Evolutionary conservation across 2,888 invertebrate species (phyloP).

Genomic region (Isoperla grammatica): DNA sequence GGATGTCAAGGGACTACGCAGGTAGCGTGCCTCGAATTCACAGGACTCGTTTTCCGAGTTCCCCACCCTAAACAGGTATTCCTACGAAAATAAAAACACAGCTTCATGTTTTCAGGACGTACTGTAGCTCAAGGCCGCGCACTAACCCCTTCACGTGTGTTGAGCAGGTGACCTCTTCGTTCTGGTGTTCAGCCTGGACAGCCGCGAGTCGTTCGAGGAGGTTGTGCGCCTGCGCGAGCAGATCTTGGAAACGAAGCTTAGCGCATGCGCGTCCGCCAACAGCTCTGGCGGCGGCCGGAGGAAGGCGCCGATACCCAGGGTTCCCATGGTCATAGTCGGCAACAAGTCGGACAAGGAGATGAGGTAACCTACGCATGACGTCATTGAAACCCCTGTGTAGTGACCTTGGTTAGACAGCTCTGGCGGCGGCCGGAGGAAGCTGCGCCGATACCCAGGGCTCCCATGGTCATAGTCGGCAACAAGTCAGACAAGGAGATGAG

Average conservation of each 20-base stretch:
- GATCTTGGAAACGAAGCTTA: slow-evolving; percentile 76
- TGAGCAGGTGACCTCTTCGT: slow-evolving; percentile 69
- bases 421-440: slow-evolving; percentile 50
- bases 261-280: slow-evolving; percentile 59
- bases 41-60: too few relatives aligned
- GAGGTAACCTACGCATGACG: slow-evolving; percentile 51
- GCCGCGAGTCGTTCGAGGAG: slow-evolving; percentile 77
- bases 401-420: too few relatives aligned
- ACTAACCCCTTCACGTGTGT: too few relatives aligned
- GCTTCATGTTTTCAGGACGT: background rate
- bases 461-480: slow-evolving; percentile 84
- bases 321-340: slow-evolving; percentile 82
- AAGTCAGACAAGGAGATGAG: slow-evolving; percentile 78
- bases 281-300: slow-evolving; percentile 48
- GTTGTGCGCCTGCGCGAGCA: slow-evolving; percentile 74
- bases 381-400: too few relatives aligned
- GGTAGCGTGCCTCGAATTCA: too few relatives aligned
- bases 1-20: too few relatives aligned
- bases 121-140: background rate
- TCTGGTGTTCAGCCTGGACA: slow-evolving; percentile 78
- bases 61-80: too few relatives aligned
- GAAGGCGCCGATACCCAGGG: slow-evolving; percentile 52
- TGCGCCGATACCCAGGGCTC: slow-evolving; percentile 57
- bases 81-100: too few relatives aligned
- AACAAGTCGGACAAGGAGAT: slow-evolving; percentile 81